These are phyloP conservation scores for Eueides isabella DNA, from an alignment of 1,140 invertebrate genomes.

Conservation along the genomic window DNA sequence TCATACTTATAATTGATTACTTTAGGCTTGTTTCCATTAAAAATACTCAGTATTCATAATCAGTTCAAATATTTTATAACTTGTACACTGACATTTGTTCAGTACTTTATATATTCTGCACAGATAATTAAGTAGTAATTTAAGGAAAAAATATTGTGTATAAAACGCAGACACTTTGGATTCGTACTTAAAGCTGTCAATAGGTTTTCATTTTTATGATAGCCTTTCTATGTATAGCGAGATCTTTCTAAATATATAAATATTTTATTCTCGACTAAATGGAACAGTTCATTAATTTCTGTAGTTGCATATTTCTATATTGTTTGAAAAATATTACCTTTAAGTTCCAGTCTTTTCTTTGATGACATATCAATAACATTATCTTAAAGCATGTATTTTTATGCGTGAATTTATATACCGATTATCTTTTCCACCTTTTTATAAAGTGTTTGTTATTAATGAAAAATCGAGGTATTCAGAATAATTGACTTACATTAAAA, in stretches of 20 bases:
- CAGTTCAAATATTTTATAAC: conserved; percentile 32
- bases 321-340: conserved; percentile 35
- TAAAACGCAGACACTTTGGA: conserved; percentile 43
- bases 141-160: conserved; percentile 45
- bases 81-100: conserved; percentile 30
- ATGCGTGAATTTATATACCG: conserved; percentile 15
- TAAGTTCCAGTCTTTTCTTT: conserved; percentile 24
- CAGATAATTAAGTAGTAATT: conserved; percentile 63
- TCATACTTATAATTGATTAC: conserved; percentile 36
- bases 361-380: conserved; percentile 37
- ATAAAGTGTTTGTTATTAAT: conserved; percentile 18
- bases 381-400: conserved; percentile 26
- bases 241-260: conserved; percentile 28
- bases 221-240: conserved; percentile 28
- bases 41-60: conserved; percentile 34
- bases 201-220: conserved; percentile 43
- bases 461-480: background rate
- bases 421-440: background rate
- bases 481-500: background rate
- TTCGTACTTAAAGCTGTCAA: conserved; percentile 40
- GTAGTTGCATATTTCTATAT: conserved; percentile 20
- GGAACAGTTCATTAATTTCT: conserved; percentile 25
- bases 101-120: conserved; percentile 52
- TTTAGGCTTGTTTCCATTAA: conserved; percentile 43
- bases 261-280: conserved; percentile 37